Conservation (phyloP, 2,797 vertebrate genomes). For the Cheirogaleus major region DNA sequence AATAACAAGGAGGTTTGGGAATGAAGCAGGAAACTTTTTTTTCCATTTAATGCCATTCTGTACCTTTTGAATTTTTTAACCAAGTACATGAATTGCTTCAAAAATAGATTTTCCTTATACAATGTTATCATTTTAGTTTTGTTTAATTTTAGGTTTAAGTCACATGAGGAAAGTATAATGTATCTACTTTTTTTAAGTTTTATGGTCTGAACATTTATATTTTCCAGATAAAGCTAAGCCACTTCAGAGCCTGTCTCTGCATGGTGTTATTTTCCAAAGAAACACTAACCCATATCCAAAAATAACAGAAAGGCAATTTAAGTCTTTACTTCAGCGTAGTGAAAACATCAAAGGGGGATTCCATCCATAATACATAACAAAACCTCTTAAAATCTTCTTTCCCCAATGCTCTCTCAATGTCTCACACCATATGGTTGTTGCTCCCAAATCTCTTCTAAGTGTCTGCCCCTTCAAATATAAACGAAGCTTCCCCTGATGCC, state of each 20-base stretch:
- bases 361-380: slow-evolving; percentile 44
- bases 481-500: neutral
- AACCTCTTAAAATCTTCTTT: slow-evolving; percentile 11
- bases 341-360: slow-evolving; percentile 56
- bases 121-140: slow-evolving; percentile 45
- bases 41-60: neutral
- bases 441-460: neutral
- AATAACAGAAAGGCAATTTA: slow-evolving; percentile 65
- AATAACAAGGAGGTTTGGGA: neutral
- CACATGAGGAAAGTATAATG: slow-evolving; percentile 23
- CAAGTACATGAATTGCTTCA: neutral
- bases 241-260: slow-evolving; percentile 46
- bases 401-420: neutral
- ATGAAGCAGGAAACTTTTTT: neutral
- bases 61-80: slow-evolving; percentile 31
- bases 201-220: slow-evolving; percentile 36
- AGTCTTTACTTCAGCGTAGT: slow-evolving; percentile 1
- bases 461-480: neutral
- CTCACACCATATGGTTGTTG: neutral
- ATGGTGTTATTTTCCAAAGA: slow-evolving; percentile 52
- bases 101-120: neutral
- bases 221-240: slow-evolving; percentile 64
- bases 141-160: slow-evolving; percentile 46
- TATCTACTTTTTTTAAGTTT: slow-evolving; percentile 64
- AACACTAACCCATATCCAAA: slow-evolving; percentile 70